Percentiles rank a stretch among this genome's conserved stretches.
Evolutionary conservation across 2,113 vertebrate species (phyloP).

Genomic region (Eolophus roseicapilla): DNA sequence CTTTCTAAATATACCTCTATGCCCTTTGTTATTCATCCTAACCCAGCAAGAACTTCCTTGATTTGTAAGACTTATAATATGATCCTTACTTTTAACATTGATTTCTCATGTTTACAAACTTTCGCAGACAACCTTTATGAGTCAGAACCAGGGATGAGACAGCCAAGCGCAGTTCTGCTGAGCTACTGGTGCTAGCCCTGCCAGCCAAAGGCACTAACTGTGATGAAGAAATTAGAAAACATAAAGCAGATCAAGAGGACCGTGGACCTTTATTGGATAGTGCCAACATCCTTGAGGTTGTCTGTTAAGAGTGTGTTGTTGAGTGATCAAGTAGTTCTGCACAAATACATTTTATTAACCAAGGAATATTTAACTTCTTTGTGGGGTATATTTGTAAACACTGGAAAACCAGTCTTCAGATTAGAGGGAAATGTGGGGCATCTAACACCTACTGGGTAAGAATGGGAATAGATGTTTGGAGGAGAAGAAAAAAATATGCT

Average conservation of each 20-base stretch:
- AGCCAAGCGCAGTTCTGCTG: neutral
- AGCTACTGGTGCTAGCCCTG: neutral
- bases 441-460: neutral
- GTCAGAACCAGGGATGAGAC: neutral
- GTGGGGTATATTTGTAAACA: neutral
- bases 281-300: neutral
- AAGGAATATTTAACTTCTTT: neutral
- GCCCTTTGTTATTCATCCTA: conserved; percentile 22
- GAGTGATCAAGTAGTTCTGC: neutral
- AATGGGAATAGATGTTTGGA: neutral
- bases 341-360: neutral
- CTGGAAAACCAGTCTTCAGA: neutral
- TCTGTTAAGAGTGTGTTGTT: neutral
- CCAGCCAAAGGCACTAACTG: neutral
- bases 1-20: conserved; percentile 44
- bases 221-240: neutral
- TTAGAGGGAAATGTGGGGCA: neutral
- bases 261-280: neutral
- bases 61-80: neutral
- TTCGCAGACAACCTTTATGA: conserved; percentile 27
- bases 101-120: conserved; percentile 29
- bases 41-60: conserved; percentile 5
- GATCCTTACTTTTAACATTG: neutral
- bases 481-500: neutral
- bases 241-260: neutral